Evolutionary conservation across 30 jellyfish, hydroid and myxozoan genomes (phyloP).

Genomic region (Rhopilema esculentum): DNA sequence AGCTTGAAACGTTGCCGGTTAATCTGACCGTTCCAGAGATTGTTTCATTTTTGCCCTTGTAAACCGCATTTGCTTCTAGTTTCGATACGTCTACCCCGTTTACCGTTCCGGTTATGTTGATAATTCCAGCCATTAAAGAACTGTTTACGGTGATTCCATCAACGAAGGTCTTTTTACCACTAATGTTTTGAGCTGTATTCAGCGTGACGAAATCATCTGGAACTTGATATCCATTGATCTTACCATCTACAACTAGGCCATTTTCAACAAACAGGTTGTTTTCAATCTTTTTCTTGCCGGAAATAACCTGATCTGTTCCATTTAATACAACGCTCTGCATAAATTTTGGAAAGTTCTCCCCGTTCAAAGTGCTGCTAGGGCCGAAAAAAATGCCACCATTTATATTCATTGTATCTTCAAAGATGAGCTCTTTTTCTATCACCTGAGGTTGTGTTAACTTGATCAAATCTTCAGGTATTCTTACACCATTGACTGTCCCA

Average conservation of each 20-base stretch:
- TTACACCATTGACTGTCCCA: conserved; percentile 65
- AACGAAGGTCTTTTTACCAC: conserved; percentile 65
- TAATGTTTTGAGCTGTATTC: conserved; percentile 68
- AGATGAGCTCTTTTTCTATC: background rate
- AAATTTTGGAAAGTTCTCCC: conserved; percentile 63
- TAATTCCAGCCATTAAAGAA: conserved; percentile 29
- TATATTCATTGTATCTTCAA: conserved; percentile 31
- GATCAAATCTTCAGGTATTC: conserved; percentile 45
- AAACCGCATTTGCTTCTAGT: conserved; percentile 64
- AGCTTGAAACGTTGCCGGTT: conserved; percentile 56
- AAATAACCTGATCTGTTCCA: conserved; percentile 47
- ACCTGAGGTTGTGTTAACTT: conserved; percentile 7
- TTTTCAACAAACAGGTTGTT: conserved; percentile 4
- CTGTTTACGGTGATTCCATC: conserved; percentile 51
- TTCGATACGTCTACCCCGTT: conserved; percentile 85
- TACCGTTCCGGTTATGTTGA: conserved; percentile 62
- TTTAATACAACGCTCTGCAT: conserved; percentile 63
- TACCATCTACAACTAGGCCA: conserved; percentile 42
- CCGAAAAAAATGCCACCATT: conserved; percentile 19
- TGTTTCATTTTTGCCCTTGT: conserved; percentile 60
- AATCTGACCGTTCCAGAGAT: conserved; percentile 62
- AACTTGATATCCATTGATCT: conserved; percentile 52
- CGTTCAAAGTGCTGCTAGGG: conserved; percentile 46
- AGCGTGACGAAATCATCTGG: conserved; percentile 84
- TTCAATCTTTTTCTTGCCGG: conserved; percentile 41